Evolutionary conservation across 2,888 invertebrate species (phyloP), one percentile per base, ranked within the genome.

Genomic region (Ceramica pisi): DNA sequence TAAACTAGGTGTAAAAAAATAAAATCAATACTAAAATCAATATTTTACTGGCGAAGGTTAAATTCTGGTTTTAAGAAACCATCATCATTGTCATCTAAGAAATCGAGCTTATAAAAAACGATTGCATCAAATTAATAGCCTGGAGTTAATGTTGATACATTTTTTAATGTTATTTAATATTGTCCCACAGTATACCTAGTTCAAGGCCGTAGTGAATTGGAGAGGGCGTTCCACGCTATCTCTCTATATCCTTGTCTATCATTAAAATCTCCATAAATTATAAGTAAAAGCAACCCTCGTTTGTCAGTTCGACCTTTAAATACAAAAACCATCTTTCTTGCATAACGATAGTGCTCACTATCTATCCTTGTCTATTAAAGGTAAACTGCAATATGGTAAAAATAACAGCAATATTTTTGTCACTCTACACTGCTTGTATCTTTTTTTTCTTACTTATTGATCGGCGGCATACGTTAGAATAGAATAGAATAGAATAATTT

Each of bases 251-350:
- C 48, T 62, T 35, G 14, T 19, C 23, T 2, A 5, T 21, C 2
- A 51, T 51, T 51, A 2, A 63, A 7, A 19, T 23, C 21, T 6
- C 4, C 12, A 51, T 51, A 38, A 7, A 51, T 51, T 50, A 23
- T 56, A 65, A 65, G 44, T 44, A 64, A 55, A 14, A 44, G 9
- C 35, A 35, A 35, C 35, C 21, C 31, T 35, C 3, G 44, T 60
- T 23, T 21, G 21, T 21, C 26, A 46, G 48, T 31, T 57, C n/a
- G 12, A 21, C 2, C 38, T 35, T 60, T 50, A 41, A 1, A 31
- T 62, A 1, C 8, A 31, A 50, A 59, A 9, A 8, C 1, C 12
- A 50, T 12, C n/a, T 16, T 23, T 21, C 0, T 2, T 38, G 38
- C 21, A 8, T 41, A 41, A 50, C 9, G 12, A 31, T 31, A 31